Conservation (phyloP, 64 coral and sea anemone genomes). For the Montipora efflorescens region DNA sequence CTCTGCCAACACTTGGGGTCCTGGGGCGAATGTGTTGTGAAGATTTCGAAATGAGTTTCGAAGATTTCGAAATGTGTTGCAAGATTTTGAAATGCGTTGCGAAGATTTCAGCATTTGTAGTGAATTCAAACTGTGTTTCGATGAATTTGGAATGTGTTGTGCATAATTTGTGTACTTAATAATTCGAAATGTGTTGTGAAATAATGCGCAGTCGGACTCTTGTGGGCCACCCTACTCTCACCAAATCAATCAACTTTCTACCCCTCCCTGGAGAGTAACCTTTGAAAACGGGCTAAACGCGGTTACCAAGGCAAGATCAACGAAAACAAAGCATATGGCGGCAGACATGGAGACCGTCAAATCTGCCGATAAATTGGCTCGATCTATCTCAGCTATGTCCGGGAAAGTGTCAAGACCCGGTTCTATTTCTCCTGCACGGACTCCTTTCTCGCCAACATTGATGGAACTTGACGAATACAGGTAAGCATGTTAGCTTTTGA, state of each 20-base stretch:
- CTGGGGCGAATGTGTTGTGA: too few species aligned
- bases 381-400: neutral
- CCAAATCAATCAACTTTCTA: too few species aligned
- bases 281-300: neutral
- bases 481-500: neutral
- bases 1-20: neutral
- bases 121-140: too few species aligned
- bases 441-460: conserved; percentile 1
- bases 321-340: conserved; percentile 45
- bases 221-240: too few species aligned
- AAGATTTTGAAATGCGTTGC: too few species aligned
- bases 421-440: conserved; percentile 21
- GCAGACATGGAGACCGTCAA: neutral
- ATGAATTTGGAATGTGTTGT: too few species aligned
- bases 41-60: too few species aligned
- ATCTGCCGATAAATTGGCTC: neutral
- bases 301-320: conserved; percentile 59
- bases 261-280: neutral
- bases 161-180: too few species aligned
- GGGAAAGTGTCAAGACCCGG: neutral
- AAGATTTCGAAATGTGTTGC: too few species aligned
- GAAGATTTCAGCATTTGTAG: too few species aligned
- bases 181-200: too few species aligned
- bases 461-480: conserved; percentile 54
- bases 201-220: too few species aligned